Conservation (phyloP, 2,113 vertebrate species). For the Cyanoliseus patagonus region DNA sequence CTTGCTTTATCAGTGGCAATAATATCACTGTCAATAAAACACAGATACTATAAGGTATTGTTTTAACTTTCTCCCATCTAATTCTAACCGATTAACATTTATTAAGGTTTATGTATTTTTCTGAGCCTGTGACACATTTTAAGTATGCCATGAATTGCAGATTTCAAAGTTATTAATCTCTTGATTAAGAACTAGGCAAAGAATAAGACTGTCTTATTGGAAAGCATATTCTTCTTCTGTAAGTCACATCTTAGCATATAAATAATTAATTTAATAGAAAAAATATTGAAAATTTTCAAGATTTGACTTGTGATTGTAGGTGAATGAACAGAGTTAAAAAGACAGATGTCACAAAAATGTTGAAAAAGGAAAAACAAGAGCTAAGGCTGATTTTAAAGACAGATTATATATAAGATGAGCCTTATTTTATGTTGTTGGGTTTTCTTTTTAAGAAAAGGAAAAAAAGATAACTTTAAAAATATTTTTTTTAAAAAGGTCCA, state of each 20-base stretch:
- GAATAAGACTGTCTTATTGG: neutral
- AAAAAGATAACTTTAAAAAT: accelerated
- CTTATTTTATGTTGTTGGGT: neutral
- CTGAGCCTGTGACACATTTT: neutral
- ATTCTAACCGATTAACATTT: neutral
- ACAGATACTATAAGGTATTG: neutral
- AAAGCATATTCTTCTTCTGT: neutral
- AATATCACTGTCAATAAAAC: neutral
- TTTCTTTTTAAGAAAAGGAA: no score
- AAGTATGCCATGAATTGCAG: neutral
- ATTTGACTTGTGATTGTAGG: neutral
- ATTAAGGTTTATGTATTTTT: neutral
- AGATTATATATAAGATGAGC: neutral
- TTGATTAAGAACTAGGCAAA: neutral
- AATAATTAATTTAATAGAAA: neutral
- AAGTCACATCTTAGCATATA: neutral
- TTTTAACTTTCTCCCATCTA: neutral
- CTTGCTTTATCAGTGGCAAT: neutral
- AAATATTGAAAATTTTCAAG: neutral
- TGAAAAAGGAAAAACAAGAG: neutral
- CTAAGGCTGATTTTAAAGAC: neutral
- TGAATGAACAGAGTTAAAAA: neutral
- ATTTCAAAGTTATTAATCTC: neutral
- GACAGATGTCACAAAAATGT: neutral
- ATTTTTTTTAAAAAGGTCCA: accelerated